Evolutionary conservation across 37 sponge, comb jelly and placozoan species (phyloP).

Genomic region (Tethya wilhelma): DNA sequence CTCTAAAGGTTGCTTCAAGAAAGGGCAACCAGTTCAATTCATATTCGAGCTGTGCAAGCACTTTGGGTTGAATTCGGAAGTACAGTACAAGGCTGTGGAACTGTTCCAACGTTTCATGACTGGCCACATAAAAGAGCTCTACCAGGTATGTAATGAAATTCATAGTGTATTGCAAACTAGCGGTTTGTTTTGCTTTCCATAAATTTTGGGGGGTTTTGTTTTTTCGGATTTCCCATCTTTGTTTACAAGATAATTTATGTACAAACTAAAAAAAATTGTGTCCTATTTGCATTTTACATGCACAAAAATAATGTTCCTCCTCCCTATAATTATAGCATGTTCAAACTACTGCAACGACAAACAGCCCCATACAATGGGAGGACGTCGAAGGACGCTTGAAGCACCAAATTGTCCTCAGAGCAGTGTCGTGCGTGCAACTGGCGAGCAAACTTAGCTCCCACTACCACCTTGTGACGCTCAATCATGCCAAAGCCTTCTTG

Average conservation of each 20-base stretch:
- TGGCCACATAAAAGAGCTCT: conserved; percentile 66
- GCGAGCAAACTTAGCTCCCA: conserved; percentile 89
- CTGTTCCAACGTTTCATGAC: conserved; percentile 81
- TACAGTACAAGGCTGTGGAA: conserved; percentile 73
- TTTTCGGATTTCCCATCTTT: not conserved
- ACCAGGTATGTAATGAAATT: conserved; percentile 35
- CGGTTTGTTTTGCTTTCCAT: not conserved
- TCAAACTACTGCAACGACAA: conserved; percentile 7
- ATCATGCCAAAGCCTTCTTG: conserved; percentile 45
- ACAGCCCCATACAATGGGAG: conserved; percentile 64
- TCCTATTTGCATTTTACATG: not conserved
- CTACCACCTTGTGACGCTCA: conserved; percentile 64
- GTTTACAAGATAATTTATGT: not conserved
- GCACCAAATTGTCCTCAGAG: conserved; percentile 78
- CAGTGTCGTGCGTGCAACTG: conserved; percentile 82
- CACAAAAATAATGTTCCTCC: no score
- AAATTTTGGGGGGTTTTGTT: not conserved
- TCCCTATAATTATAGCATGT: conserved; percentile 76
- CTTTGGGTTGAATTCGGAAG: conserved; percentile 63
- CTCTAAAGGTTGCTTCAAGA: conserved; percentile 25
- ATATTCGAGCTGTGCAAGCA: conserved; percentile 67
- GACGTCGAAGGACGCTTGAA: conserved; percentile 78
- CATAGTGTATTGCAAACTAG: not conserved
- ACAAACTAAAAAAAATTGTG: not conserved
- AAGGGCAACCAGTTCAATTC: conserved; percentile 35